Evolutionary conservation across 2,113 vertebrate species (phyloP), one percentile per base, ranked within the genome.

Genomic region (Larimichthys polyactis): DNA sequence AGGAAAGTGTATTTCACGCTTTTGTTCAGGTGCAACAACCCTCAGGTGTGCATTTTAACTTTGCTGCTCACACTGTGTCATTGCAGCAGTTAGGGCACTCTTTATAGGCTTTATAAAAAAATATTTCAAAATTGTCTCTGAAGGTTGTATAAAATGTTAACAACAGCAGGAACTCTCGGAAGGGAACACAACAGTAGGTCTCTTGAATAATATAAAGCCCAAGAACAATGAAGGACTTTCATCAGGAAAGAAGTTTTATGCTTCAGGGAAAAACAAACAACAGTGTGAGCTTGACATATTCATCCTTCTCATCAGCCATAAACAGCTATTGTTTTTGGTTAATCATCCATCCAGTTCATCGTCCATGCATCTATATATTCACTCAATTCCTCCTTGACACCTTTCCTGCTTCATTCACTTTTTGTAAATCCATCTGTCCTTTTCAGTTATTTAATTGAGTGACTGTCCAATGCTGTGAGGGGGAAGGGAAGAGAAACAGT

Each of bases 121-220:
- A 44, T 24, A 57, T 74, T 64, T 75, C 46, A 81, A 72, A 87
- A 71, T 54, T n/a, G 71, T 85, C 49, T 79, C 57, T 74, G 78
- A 80, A 88, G 82, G 87, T 84, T 87, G 46, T 57, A 81, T 82
- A 20, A 91, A 91, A 91, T 75, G 81, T 89, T 88, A 85, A 90
- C 69, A 78, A 71, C 62, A 71, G 64, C 58, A 81, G 51, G 32
- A 75, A 70, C 32, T 80, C 78, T 79, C 74, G 0, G 8, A 67
- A 80, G 82, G n/a, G 81, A 85, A 81, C 71, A 54, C 20, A 29
- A 48, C 24, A 73, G 66, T 15, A 32, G 65, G 49, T 81, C 29
- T 66, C 49, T 55, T 71, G 67, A 75, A 87, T 84, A 69, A 59
- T 29, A 76, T 46, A 66, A 29, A 80, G 55, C 64, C 48, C 14